A percentile compares a stretch with the other conserved stretches of the same genome.
phyloP scores from a whole-genome alignment of 64 coral and sea anemone species.

The Cladopsammia gracilis region DNA sequence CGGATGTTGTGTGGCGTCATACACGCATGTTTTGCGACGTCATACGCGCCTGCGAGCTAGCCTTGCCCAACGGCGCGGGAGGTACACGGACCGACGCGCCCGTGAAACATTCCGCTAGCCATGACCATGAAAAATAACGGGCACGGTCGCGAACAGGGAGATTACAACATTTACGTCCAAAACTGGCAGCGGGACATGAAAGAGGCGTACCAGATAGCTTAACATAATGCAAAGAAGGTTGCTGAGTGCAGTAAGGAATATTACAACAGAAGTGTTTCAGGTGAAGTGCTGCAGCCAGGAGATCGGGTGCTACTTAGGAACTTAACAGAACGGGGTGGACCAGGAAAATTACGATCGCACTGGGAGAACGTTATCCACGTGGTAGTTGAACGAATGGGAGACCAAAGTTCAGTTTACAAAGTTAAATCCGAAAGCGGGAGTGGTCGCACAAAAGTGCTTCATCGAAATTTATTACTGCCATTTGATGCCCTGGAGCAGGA shows the following conservation, averaged over 20 bases:
- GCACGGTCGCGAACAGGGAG: not conserved
- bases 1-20: too few species aligned
- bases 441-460: not conserved
- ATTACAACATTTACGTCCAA: not conserved
- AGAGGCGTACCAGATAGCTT: too few species aligned
- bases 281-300: not conserved
- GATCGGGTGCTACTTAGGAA: slow-evolving; percentile 8
- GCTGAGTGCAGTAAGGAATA: not conserved
- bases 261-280: not conserved
- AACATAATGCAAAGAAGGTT: too few species aligned
- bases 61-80: too few species aligned
- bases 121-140: too few species aligned
- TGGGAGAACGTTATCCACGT: not conserved
- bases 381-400: not conserved
- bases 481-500: not conserved
- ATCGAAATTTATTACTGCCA: not conserved
- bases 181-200: slow-evolving; percentile 1
- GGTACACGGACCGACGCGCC: too few species aligned
- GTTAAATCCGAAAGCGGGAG: not conserved
- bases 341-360: not conserved
- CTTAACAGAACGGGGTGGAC: not conserved
- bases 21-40: too few species aligned
- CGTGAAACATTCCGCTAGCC: too few species aligned
- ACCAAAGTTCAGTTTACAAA: slow-evolving; percentile 2
- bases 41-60: too few species aligned